A percentile compares a stretch with the other conserved stretches of the same genome.
These are phyloP conservation scores for Mionectes macconnelli DNA, from an alignment of 2,113 vertebrate species.

Conservation along the genomic window DNA sequence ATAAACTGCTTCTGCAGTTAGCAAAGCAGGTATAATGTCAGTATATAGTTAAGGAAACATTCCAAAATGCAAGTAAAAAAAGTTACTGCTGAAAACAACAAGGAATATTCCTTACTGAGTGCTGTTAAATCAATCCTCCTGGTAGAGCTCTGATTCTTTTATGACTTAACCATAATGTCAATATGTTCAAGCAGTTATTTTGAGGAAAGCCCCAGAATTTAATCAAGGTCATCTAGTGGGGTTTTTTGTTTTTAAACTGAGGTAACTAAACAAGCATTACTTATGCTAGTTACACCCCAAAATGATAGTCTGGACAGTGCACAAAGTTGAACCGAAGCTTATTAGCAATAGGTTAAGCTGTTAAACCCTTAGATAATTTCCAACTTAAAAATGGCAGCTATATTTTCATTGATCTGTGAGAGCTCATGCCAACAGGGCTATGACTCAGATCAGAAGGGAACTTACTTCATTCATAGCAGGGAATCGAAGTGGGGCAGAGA, in stretches of 20 bases:
- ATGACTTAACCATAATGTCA: not conserved
- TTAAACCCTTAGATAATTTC: not conserved
- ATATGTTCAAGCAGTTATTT: not conserved
- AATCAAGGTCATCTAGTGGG: not conserved
- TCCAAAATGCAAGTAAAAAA: not conserved
- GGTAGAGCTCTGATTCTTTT: not conserved
- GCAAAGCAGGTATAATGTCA: not conserved
- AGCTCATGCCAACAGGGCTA: not conserved
- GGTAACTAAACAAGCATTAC: not conserved
- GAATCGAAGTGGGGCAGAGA: conserved; percentile 90
- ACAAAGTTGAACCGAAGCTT: not conserved
- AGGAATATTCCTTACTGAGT: not conserved
- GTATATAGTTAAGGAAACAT: not conserved
- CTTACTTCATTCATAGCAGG: conserved; percentile 94
- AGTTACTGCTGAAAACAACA: not conserved
- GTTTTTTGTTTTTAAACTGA: not conserved
- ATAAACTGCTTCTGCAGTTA: not conserved
- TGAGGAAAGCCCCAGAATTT: not conserved
- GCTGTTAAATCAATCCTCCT: not conserved
- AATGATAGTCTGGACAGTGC: not conserved
- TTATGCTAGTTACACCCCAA: not conserved
- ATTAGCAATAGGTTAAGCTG: not conserved
- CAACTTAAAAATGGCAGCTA: not conserved
- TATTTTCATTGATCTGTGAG: not conserved
- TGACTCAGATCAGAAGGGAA: not conserved